A percentile compares a stretch with the other conserved stretches of the same genome.
Conservation (phyloP, 2,797 vertebrate species). For the Poeciliopsis gracilis region DNA sequence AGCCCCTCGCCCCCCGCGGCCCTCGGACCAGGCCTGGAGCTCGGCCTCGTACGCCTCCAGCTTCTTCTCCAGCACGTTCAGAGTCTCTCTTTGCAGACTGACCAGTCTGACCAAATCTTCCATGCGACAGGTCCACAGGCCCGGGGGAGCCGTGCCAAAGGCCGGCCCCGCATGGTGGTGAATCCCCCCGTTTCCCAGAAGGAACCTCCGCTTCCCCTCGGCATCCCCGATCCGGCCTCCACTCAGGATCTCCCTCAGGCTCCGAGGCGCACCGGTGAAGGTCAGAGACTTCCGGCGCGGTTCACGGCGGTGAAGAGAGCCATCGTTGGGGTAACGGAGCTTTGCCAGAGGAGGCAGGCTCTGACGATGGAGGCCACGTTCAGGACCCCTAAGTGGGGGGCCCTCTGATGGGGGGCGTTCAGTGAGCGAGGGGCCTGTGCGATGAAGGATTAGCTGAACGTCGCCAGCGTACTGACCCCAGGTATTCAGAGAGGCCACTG, state of each 20-base stretch:
- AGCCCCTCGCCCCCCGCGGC: constrained; percentile 54
- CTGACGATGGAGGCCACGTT: constrained; percentile 92
- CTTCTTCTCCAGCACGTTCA: constrained; percentile 88
- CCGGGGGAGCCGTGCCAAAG: constrained; percentile 53
- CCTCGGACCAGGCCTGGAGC: constrained; percentile 87
- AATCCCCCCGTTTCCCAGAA: constrained; percentile 79
- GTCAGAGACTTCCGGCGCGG: constrained; percentile 96
- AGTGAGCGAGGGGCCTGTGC: constrained; percentile 93
- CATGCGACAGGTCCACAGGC: constrained; percentile 81
- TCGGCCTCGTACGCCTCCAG: constrained; percentile 88
- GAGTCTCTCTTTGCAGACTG: constrained; percentile 90
- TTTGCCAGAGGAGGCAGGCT: constrained; percentile 95
- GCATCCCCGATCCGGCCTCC: constrained; percentile 79
- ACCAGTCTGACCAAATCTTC: constrained; percentile 91
- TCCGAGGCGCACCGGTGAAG: constrained; percentile 92
- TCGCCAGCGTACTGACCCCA: constrained; percentile 99
- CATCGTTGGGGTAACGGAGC: constrained; percentile 88
- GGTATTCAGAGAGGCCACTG: constrained; percentile 94
- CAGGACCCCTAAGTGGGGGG: constrained; percentile 85
- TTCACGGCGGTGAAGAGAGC: constrained; percentile 89
- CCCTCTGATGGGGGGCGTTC: constrained; percentile 93
- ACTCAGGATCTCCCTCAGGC: constrained; percentile 93
- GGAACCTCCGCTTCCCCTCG: constrained; percentile 86
- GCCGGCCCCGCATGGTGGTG: constrained; percentile 56
- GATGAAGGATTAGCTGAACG: constrained; percentile 93